A percentile compares a stretch with the other conserved stretches of the same genome.
These are phyloP conservation scores for Drosophila kurseongensis DNA, from an alignment of 1,140 invertebrate genomes.

Conservation along the genomic window DNA sequence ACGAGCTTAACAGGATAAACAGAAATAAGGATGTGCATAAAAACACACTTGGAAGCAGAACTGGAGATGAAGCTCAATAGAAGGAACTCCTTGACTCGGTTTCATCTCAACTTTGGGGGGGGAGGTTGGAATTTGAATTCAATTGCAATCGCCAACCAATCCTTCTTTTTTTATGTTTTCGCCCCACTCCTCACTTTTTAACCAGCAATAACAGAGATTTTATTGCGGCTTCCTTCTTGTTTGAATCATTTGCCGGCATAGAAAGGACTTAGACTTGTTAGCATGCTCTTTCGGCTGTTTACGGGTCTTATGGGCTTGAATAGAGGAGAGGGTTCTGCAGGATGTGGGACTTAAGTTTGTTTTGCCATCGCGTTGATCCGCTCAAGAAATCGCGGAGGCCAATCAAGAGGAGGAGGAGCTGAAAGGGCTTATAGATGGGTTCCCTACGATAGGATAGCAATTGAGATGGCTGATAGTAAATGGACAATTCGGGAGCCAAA, in stretches of 20 bases:
- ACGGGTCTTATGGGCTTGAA: slow-evolving; percentile 36
- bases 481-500: neutral
- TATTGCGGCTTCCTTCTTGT: slow-evolving; percentile 53
- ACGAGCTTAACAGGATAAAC: slow-evolving; percentile 52
- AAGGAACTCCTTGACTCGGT: slow-evolving; percentile 50
- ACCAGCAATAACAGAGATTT: slow-evolving; percentile 62
- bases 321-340: neutral
- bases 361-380: slow-evolving; percentile 51
- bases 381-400: slow-evolving; percentile 46
- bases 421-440: slow-evolving; percentile 31
- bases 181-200: slow-evolving; percentile 21
- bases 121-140: slow-evolving; percentile 71
- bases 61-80: slow-evolving; percentile 16
- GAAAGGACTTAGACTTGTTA: slow-evolving; percentile 69
- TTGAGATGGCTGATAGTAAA: slow-evolving; percentile 25
- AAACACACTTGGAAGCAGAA: slow-evolving; percentile 33
- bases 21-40: slow-evolving; percentile 49
- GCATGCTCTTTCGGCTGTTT: slow-evolving; percentile 53
- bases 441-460: slow-evolving; percentile 32
- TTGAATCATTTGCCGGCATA: slow-evolving; percentile 34
- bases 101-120: slow-evolving; percentile 66
- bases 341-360: slow-evolving; percentile 26
- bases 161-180: slow-evolving; percentile 22
- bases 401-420: slow-evolving; percentile 11
- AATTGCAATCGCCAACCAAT: slow-evolving; percentile 65